These are phyloP conservation scores for Zenarchopterus dispar DNA, from an alignment of 2,797 vertebrate genomes.

Conservation along the genomic window DNA sequence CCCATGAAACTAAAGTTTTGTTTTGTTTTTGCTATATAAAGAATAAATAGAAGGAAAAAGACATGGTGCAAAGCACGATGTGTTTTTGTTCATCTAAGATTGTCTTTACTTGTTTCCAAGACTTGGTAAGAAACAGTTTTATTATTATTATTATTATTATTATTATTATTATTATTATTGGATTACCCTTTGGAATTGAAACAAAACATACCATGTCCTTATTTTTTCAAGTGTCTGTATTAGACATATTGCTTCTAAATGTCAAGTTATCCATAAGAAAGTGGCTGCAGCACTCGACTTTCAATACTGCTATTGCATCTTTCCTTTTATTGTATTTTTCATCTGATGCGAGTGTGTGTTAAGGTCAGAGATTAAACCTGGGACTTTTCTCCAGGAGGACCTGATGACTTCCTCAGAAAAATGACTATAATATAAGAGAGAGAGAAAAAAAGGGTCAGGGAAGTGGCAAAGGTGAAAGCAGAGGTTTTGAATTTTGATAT, in stretches of 20 bases:
- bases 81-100: no score
- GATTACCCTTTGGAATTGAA: no score
- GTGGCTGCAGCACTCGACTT: neutral
- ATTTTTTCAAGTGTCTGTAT: no score
- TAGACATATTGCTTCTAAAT: constrained; percentile 31
- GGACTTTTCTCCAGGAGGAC: constrained; percentile 33
- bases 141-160: no score
- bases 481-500: constrained; percentile 21
- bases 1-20: no score
- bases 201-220: no score
- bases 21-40: no score
- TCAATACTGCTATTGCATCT: constrained; percentile 10
- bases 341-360: constrained; percentile 25
- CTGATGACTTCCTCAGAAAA: constrained; percentile 33
- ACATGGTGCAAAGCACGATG: no score
- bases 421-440: constrained; percentile 31
- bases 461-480: constrained; percentile 30
- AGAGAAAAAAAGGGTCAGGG: constrained; percentile 11
- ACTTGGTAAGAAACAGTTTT: no score
- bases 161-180: no score
- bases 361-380: constrained; percentile 52
- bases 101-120: no score
- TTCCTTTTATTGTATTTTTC: constrained; percentile 29
- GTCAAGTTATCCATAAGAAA: constrained; percentile 36
- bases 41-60: no score